Evolutionary conservation across 1,140 invertebrate species (phyloP).

Genomic region (Temnothorax longispinosus): DNA sequence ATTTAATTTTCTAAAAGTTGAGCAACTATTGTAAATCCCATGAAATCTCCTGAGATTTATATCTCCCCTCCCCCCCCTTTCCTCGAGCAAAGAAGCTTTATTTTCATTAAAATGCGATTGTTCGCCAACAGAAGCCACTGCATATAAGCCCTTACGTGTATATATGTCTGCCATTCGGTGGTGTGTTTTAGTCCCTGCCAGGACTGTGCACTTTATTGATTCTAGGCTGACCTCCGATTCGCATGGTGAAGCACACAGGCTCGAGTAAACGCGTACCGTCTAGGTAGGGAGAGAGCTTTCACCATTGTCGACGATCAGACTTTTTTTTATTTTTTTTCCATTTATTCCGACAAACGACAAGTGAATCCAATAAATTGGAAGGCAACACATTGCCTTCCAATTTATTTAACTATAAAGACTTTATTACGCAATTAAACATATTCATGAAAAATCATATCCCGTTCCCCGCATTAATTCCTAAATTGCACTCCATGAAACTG

Average conservation of each 20-base stretch:
- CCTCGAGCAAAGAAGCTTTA: background rate
- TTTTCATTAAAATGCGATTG: slow-evolving; percentile 23
- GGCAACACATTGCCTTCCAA: slow-evolving; percentile 7
- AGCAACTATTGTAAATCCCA: slow-evolving; percentile 1
- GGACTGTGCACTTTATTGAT: slow-evolving; percentile 76
- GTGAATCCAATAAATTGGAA: slow-evolving; percentile 48
- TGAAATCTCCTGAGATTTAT: slow-evolving; percentile 8
- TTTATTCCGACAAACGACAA: slow-evolving; percentile 20
- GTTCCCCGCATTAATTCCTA: background rate
- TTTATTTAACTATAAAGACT: slow-evolving; percentile 22
- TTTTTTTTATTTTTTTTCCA: background rate
- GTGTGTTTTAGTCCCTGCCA: slow-evolving; percentile 65
- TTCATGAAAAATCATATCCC: background rate
- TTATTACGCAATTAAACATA: slow-evolving; percentile 28
- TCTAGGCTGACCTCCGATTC: slow-evolving; percentile 74
- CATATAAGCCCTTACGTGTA: slow-evolving; percentile 24
- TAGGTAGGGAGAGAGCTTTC: slow-evolving; percentile 21
- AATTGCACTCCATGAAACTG: background rate
- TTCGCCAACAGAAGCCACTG: slow-evolving; percentile 22
- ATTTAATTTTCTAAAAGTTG: slow-evolving; percentile 25
- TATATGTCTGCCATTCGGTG: slow-evolving; percentile 9
- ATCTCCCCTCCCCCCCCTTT: background rate
- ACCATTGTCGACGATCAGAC: background rate
- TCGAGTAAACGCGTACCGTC: slow-evolving; percentile 33
- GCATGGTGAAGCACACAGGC: slow-evolving; percentile 58